A percentile compares a stretch with the other conserved stretches of the same genome.
Conservation (phyloP, 30 jellyfish, hydroid and myxozoan genomes). For the Hydra vulgaris region DNA sequence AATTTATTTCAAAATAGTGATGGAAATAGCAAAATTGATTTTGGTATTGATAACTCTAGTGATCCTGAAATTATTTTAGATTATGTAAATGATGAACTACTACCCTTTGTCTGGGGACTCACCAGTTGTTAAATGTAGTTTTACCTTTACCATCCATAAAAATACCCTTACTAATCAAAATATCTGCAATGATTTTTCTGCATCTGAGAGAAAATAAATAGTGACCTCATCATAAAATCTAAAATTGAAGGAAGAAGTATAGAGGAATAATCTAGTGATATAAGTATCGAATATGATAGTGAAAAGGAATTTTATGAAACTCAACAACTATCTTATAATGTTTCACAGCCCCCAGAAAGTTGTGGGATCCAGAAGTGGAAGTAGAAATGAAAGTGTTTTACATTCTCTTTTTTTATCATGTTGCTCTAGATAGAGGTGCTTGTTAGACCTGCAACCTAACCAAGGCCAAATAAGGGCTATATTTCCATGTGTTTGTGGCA, state of each 20-base stretch:
- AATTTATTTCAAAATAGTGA: neutral
- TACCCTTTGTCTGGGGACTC: neutral
- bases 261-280: neutral
- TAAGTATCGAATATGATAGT: neutral
- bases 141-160: neutral
- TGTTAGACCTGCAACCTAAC: too few species aligned
- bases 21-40: neutral
- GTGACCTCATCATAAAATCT: neutral
- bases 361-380: neutral
- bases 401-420: neutral
- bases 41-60: neutral
- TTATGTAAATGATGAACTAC: neutral
- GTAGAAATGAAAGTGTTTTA: neutral
- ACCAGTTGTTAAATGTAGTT: neutral
- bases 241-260: neutral
- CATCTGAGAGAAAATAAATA: neutral
- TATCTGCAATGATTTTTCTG: neutral
- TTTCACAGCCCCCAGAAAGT: neutral
- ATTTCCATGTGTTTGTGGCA: too few species aligned
- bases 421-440: neutral
- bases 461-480: too few species aligned
- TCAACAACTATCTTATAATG: neutral
- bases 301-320: neutral
- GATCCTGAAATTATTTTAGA: neutral
- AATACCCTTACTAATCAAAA: neutral